A percentile compares a stretch with the other conserved stretches of the same genome.
These are phyloP conservation scores for Strix uralensis DNA, from an alignment of 2,113 vertebrate genomes.

Conservation along the genomic window DNA sequence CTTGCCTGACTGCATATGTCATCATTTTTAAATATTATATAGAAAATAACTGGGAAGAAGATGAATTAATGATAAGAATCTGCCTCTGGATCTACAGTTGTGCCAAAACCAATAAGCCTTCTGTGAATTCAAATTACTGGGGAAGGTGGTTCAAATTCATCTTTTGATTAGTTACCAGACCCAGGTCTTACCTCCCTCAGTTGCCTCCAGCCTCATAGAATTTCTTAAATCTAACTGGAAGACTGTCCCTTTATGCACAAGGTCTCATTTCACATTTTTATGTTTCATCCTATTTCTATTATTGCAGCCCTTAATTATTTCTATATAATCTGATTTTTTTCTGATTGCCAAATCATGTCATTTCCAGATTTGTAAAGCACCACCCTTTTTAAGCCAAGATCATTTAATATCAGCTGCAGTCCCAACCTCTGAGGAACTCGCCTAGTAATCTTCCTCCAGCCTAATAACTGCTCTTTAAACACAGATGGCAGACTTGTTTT, in stretches of 20 bases:
- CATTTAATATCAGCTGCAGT: not conserved
- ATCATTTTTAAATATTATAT: not conserved
- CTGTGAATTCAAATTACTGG: not conserved
- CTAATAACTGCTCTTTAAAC: not conserved
- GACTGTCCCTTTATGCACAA: not conserved
- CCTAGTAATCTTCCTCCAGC: not conserved
- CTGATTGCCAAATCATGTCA: not conserved
- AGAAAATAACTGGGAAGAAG: not conserved
- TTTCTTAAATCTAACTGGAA: not conserved
- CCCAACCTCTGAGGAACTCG: not conserved
- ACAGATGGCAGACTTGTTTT: not conserved
- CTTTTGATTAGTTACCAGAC: not conserved
- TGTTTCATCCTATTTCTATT: not conserved
- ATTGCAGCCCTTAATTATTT: not conserved
- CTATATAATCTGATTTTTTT: not conserved
- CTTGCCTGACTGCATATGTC: not conserved
- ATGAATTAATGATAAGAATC: not conserved
- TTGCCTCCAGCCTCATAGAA: not conserved
- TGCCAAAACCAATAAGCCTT: not conserved
- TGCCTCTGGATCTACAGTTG: not conserved
- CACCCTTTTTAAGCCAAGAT: not conserved
- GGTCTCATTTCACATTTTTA: not conserved
- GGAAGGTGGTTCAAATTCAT: not conserved
- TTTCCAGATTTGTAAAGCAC: not conserved
- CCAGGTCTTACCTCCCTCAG: not conserved